Conservation (phyloP, 2,113 vertebrate species). For the Neodontobutis hainanensis region DNA sequence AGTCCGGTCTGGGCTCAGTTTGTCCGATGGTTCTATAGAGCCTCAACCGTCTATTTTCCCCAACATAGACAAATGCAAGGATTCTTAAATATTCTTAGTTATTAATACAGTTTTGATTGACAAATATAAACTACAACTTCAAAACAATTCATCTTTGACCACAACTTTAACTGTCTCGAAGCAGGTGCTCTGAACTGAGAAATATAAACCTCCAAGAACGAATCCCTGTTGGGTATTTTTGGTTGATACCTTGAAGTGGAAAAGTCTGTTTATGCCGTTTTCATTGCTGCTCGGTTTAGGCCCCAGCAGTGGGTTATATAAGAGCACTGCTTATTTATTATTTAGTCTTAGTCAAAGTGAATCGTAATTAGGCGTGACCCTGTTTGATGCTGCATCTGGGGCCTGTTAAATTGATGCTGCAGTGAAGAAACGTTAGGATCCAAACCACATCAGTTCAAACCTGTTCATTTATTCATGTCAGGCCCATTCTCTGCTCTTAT, state of each 20-base stretch:
- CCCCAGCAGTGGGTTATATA: constrained; percentile 51
- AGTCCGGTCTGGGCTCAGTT: no score
- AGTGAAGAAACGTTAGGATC: constrained; percentile 56
- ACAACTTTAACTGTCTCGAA: no score
- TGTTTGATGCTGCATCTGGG: constrained; percentile 67
- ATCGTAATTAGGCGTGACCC: constrained; percentile 69
- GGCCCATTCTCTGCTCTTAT: constrained; percentile 39
- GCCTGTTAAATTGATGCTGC: constrained; percentile 66
- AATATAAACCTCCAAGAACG: no score
- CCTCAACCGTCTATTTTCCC: no score
- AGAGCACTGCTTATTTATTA: constrained; percentile 63
- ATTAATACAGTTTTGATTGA: no score
- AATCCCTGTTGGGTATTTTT: no score
- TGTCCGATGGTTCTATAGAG: no score
- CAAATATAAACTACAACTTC: no score
- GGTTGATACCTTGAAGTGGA: constrained; percentile 8
- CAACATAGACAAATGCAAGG: no score
- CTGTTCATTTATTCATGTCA: constrained; percentile 68
- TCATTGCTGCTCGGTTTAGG: constrained; percentile 12
- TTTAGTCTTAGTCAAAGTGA: constrained; percentile 63
- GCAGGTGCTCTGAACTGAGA: no score
- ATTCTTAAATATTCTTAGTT: no score
- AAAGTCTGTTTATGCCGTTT: constrained; percentile 16
- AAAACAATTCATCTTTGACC: no score
- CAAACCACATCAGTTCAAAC: constrained; percentile 55